Evolutionary conservation across 2,797 vertebrate genomes (phyloP), one percentile per base, ranked within the genome.

Genomic region (Loris lydekkerianus): DNA sequence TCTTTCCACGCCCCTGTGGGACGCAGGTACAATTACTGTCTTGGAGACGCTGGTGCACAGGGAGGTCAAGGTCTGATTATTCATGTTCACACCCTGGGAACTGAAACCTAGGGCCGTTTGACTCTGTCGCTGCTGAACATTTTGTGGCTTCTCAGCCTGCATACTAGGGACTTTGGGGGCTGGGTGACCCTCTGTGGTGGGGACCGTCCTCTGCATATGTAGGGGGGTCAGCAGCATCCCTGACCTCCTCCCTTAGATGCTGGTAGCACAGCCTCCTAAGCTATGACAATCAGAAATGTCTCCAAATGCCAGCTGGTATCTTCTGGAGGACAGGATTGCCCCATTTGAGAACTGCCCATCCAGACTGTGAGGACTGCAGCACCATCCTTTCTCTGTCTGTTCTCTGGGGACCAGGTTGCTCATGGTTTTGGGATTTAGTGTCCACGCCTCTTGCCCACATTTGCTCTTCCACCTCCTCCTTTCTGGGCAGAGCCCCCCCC

Each of bases 131-230:
- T 34, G 31, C 4, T 3, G 34, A 1, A 1, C 1, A 1, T 20
- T 20, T 6, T 63, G 27, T 23, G 17, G 2, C 65, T 43, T 31
- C 78, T 77, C 34, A 1, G 4, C 4, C 7, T 61, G 0, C 0
- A 70, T 61, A 8, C 34, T 9, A 0, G 0, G 6, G 56, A 60
- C 53, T 14, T 3, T 17, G 7, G 43, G 49, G 40, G 23, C 29
- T 5, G 18, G 91, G 23, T 15, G 2, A 2, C 5, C 40, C 46
- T 69, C 56, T 63, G 78, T 20, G 10, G 27, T 13, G 85, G 49
- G 43, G 25, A 8, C 7, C 10, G 31, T 83, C 11, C 73, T 53
- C 14, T 1, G 21, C 5, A 0, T 9, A 53, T 49, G 10, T 7
- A 14, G n/a, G 27, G 2, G 17, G 15, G 13, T 72, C 15, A 31